These are phyloP conservation scores for Lasioglossum vierecki DNA, from an alignment of 2,888 invertebrate genomes.

Conservation along the genomic window DNA sequence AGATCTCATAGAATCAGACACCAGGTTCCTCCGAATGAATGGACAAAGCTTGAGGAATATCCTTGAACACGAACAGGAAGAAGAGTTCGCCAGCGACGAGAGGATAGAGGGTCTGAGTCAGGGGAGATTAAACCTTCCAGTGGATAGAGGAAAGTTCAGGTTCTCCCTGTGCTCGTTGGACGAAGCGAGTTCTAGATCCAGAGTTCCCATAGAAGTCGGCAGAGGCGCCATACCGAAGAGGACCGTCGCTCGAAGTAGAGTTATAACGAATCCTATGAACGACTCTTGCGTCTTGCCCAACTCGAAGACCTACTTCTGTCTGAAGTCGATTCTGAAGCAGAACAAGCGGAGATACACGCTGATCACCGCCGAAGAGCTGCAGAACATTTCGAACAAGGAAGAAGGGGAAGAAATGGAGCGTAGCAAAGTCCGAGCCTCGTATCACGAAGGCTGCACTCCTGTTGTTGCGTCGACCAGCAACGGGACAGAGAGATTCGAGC, in stretches of 20 bases:
- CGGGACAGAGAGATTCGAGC: not conserved
- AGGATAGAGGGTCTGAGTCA: not conserved
- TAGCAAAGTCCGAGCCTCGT: conserved; percentile 20
- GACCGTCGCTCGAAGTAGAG: conserved; percentile 56
- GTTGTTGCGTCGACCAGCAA: not conserved
- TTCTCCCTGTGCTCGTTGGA: conserved; percentile 52
- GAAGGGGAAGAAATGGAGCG: not conserved
- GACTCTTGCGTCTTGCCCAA: conserved; percentile 64
- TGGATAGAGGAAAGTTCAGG: conserved; percentile 18
- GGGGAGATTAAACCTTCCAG: not conserved
- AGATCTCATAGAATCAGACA: conserved; percentile 56
- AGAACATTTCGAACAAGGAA: conserved; percentile 52
- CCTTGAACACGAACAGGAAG: conserved; percentile 77
- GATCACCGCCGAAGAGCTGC: conserved; percentile 76
- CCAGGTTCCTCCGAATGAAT: conserved; percentile 69
- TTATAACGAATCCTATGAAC: conserved; percentile 77
- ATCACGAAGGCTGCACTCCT: conserved; percentile 49
- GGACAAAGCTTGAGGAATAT: conserved; percentile 80
- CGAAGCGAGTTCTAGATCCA: conserved; percentile 23
- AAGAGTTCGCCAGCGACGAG: conserved; percentile 32
- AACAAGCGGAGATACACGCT: conserved; percentile 79
- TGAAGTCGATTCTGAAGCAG: conserved; percentile 81
- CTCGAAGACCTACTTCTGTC: conserved; percentile 80
- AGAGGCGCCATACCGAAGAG: conserved; percentile 77
- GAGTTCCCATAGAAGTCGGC: conserved; percentile 16